Percentiles rank a stretch among this genome's conserved stretches.
These are phyloP conservation scores for Hippopotamyrus pictus DNA, from an alignment of 2,797 vertebrate genomes.

Conservation along the genomic window DNA sequence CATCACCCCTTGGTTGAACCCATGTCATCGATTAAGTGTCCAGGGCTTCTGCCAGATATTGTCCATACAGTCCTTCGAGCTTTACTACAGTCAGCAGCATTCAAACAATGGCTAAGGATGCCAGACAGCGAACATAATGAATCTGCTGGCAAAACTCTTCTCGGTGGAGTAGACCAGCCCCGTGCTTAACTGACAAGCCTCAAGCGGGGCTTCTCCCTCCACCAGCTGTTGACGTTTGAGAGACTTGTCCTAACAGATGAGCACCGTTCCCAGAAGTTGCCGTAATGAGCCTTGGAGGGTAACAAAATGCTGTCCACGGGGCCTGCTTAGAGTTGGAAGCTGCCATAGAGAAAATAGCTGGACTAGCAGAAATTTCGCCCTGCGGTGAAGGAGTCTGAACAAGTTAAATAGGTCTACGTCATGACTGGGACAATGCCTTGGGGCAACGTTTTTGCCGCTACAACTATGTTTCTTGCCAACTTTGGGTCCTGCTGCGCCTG, in stretches of 20 bases:
- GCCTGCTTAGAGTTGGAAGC: not conserved
- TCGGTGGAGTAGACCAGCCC: not conserved
- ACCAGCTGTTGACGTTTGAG: not conserved
- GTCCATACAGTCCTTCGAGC: not conserved
- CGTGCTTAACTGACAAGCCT: not conserved
- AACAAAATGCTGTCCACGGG: not conserved
- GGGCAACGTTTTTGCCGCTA: not conserved
- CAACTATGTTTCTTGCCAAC: not conserved
- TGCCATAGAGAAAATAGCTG: not conserved
- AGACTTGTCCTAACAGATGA: not conserved
- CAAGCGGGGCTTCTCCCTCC: not conserved
- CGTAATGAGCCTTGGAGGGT: not conserved
- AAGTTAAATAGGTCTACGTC: not conserved
- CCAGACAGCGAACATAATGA: not conserved
- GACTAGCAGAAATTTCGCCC: not conserved
- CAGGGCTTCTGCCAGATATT: conserved; percentile 34
- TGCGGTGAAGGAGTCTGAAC: not conserved
- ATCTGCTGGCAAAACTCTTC: not conserved
- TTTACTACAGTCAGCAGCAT: conserved; percentile 24
- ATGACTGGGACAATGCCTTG: not conserved
- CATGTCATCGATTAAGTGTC: conserved; percentile 47
- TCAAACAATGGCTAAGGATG: not conserved
- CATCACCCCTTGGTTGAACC: conserved; percentile 43
- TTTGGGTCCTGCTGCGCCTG: not conserved
- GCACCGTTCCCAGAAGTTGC: not conserved